A percentile compares a stretch with the other conserved stretches of the same genome.
Evolutionary conservation across 2,113 vertebrate species (phyloP).

Genomic region (Oostethus manadensis): DNA sequence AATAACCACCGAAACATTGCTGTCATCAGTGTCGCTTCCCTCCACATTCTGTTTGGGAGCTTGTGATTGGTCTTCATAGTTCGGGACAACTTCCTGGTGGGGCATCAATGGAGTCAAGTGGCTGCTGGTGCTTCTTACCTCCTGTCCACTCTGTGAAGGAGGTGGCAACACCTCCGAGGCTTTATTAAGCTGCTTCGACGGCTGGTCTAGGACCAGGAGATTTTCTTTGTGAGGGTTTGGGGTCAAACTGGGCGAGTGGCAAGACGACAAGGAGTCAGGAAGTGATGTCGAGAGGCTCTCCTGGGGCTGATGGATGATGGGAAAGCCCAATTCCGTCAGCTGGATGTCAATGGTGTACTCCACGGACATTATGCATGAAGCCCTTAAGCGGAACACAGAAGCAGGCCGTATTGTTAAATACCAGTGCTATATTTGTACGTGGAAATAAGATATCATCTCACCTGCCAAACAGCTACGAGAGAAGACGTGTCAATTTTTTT

Average conservation of each 20-base stretch:
- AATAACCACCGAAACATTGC: slow-evolving; percentile 50
- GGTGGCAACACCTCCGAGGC: background rate
- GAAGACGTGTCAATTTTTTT: background rate
- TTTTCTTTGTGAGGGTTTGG: slow-evolving; percentile 12
- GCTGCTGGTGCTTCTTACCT: background rate
- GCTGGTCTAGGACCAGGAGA: background rate
- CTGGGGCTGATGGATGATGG: slow-evolving; percentile 35
- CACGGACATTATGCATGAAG: slow-evolving; percentile 58
- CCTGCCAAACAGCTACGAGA: slow-evolving; percentile 3
- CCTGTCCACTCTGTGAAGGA: background rate
- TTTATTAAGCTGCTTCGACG: slow-evolving; percentile 1
- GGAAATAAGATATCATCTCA: background rate
- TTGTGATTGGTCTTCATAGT: background rate
- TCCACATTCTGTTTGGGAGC: background rate
- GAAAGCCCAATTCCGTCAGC: slow-evolving; percentile 71
- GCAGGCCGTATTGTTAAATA: background rate
- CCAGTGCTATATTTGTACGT: background rate
- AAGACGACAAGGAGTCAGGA: slow-evolving; percentile 6
- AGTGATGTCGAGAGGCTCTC: slow-evolving; percentile 19
- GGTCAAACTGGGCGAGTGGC: slow-evolving; percentile 3
- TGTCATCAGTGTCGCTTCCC: slow-evolving; percentile 54
- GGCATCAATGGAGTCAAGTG: background rate
- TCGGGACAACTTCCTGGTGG: background rate
- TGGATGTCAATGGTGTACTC: slow-evolving; percentile 74
- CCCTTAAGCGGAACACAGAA: slow-evolving; percentile 2